These are phyloP conservation scores for Tonatia bakeri DNA, from an alignment of 2,113 vertebrate genomes.

Conservation along the genomic window DNA sequence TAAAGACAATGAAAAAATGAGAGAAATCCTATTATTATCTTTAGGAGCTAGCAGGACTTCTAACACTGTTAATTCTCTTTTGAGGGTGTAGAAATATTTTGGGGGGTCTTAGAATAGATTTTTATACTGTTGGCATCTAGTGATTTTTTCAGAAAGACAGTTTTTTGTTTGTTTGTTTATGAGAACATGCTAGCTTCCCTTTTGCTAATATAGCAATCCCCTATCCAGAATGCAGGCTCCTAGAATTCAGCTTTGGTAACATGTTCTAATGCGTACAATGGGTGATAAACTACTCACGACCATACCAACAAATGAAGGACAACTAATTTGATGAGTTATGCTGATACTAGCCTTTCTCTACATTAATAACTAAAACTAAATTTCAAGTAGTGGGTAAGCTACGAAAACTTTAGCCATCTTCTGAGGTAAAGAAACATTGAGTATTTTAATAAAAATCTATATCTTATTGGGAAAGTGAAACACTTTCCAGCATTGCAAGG, in stretches of 20 bases:
- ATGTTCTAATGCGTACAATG: neutral
- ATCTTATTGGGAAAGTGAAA: neutral
- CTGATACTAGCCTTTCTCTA: neutral
- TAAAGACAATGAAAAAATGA: neutral
- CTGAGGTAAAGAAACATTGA: neutral
- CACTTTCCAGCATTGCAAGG: neutral
- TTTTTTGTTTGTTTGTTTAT: neutral
- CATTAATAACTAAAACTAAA: neutral
- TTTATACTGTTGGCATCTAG: neutral
- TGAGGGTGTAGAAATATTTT: neutral
- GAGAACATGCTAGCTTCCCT: neutral
- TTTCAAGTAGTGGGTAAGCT: neutral
- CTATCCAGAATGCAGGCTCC: neutral
- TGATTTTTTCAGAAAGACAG: neutral
- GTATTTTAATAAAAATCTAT: slow-evolving; percentile 1
- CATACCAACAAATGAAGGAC: neutral
- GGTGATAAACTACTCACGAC: neutral
- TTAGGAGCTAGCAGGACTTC: neutral
- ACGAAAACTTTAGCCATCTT: neutral
- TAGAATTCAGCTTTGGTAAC: neutral
- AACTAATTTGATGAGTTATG: neutral
- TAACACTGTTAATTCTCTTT: neutral
- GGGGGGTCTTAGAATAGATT: neutral
- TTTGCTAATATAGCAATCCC: neutral
- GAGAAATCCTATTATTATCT: neutral